Percentiles rank a stretch among this genome's conserved stretches.
Evolutionary conservation across 2,888 invertebrate genomes (phyloP).

Genomic region (Camptogramma bilineatum): DNA sequence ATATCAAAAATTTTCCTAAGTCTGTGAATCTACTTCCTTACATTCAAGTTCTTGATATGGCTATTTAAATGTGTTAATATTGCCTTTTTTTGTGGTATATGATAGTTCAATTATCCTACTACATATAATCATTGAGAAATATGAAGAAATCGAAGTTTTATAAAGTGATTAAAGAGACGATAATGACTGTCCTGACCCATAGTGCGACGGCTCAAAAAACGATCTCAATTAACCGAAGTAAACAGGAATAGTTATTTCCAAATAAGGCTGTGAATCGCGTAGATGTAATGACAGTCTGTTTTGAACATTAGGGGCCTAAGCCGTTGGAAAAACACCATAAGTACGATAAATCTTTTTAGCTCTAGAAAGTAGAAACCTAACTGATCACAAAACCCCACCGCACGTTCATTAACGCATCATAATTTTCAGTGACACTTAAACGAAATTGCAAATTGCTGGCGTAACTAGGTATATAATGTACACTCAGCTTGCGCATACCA

Average conservation of each 20-base stretch:
- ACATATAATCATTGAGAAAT: too few species aligned
- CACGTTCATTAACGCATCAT: conserved; percentile 25
- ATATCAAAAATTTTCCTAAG: too few species aligned
- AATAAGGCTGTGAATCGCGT: background rate
- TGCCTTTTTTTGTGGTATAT: too few species aligned
- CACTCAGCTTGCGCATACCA: conserved; percentile 7
- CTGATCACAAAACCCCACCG: conserved; percentile 7
- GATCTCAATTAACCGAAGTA: too few species aligned
- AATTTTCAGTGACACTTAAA: conserved; percentile 32
- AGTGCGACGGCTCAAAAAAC: too few species aligned
- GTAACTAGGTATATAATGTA: conserved; percentile 16
- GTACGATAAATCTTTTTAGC: background rate
- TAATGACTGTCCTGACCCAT: too few species aligned
- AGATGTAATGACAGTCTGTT: background rate
- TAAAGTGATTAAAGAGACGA: too few species aligned
- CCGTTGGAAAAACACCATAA: background rate
- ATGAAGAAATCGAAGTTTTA: too few species aligned
- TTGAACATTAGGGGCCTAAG: background rate
- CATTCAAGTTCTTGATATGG: too few species aligned
- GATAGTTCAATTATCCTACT: too few species aligned
- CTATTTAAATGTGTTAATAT: too few species aligned
- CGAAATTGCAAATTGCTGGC: conserved; percentile 23
- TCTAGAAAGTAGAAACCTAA: conserved; percentile 8
- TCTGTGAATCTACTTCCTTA: too few species aligned
- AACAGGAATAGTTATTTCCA: background rate